Conservation (phyloP, 2,113 vertebrate species). For the Carassius gibelio region DNA sequence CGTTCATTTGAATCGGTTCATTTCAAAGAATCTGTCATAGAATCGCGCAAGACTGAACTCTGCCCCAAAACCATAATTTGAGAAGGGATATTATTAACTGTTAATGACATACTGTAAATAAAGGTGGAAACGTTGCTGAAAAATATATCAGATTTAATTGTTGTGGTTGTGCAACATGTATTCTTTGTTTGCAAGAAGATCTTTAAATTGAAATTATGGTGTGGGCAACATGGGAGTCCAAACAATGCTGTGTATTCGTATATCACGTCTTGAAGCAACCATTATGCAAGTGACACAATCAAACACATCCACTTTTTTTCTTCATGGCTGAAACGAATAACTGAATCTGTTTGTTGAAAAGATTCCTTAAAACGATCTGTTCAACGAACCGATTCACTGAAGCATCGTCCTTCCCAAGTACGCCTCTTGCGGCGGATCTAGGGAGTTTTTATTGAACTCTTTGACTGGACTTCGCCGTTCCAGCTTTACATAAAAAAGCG, state of each 20-base stretch:
- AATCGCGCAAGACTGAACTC: too few relatives aligned
- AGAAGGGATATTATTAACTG: background rate
- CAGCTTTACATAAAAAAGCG: slow-evolving; percentile 30
- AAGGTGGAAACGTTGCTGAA: background rate
- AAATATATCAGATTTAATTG: background rate
- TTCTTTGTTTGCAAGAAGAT: background rate
- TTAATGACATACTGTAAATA: background rate
- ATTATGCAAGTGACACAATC: background rate
- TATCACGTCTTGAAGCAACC: background rate
- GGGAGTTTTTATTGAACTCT: slow-evolving; percentile 3
- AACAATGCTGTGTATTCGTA: background rate
- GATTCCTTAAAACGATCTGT: background rate
- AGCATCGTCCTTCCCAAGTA: background rate
- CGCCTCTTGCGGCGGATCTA: background rate
- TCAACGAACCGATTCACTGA: background rate
- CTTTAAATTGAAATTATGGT: background rate
- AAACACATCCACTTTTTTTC: background rate
- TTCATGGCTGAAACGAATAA: background rate
- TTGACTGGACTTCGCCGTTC: slow-evolving; percentile 22
- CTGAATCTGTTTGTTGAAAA: background rate
- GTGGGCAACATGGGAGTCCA: background rate
- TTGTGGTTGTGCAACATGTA: background rate
- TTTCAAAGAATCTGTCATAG: too few relatives aligned
- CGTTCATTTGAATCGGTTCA: too few relatives aligned
- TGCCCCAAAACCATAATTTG: background rate